These are phyloP conservation scores for Gymnobelideus leadbeateri DNA, from an alignment of 2,113 vertebrate genomes.

Conservation along the genomic window DNA sequence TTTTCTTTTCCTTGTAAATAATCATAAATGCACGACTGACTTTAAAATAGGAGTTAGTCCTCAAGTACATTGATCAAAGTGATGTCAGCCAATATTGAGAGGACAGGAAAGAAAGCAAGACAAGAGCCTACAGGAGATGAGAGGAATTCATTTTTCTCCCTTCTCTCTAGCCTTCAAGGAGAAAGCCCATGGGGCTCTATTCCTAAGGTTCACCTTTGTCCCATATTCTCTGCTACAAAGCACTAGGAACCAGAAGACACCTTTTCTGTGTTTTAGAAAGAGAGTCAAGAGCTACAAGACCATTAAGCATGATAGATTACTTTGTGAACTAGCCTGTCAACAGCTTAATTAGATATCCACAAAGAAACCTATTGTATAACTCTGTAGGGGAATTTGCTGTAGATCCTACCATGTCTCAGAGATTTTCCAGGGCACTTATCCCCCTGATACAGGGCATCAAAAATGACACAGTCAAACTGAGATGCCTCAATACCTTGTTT, in stretches of 20 bases:
- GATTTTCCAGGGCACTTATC: conserved; percentile 20
- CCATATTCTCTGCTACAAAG: neutral
- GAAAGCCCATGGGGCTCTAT: neutral
- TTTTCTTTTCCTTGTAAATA: conserved; percentile 43
- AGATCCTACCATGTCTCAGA: neutral
- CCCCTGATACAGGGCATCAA: conserved; percentile 23
- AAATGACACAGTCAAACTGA: neutral
- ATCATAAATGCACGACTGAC: conserved; percentile 17
- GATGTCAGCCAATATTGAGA: neutral
- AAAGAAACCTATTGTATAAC: neutral
- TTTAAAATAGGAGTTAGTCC: conserved; percentile 23
- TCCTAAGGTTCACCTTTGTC: neutral
- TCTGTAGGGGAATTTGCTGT: neutral
- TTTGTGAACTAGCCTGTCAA: conserved; percentile 11
- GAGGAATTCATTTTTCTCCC: neutral
- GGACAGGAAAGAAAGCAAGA: conserved; percentile 6
- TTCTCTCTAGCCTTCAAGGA: neutral
- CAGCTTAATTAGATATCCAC: neutral
- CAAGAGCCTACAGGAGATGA: neutral
- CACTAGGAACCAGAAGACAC: neutral
- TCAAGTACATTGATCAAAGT: conserved; percentile 34
- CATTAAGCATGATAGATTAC: neutral
- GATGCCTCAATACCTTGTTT: neutral
- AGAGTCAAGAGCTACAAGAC: neutral
- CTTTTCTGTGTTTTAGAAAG: conserved; percentile 21